Evolutionary conservation across 2,797 vertebrate species (phyloP), one percentile per base, ranked within the genome.

Genomic region (Anisognathus igniventris): DNA sequence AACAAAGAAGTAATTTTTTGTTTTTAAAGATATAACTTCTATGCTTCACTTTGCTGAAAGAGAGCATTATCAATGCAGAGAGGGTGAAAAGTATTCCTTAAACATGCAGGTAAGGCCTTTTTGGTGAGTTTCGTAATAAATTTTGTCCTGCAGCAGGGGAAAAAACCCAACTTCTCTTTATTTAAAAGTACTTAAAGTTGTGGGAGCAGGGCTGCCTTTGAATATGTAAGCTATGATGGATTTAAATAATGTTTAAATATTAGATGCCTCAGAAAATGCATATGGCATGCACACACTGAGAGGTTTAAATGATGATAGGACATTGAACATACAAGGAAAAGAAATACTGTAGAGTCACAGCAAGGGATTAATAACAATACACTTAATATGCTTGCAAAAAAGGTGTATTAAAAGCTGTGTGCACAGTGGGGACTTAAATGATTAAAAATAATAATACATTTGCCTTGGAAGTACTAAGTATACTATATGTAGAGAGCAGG

Each of bases 391-490:
- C 90, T 94, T 90, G 90, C 54, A 92, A 64, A 81, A 89, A 81
- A 86, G 35, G 77, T 60, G 76, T 74, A 88, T 96, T 95, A 70
- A 80, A 85, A 91, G 91, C 91, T 75, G 75, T 78, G 78, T 88
- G 82, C 90, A 75, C 81, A 76, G 82, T 76, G 72, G 93, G 87
- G 78, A 93, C 87, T 92, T 93, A 89, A 94, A 93, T 87, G 84
- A 89, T 93, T 91, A 79, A 78, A 95, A 95, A 85, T 91, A 86
- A 84, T 95, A 97, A 95, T 96, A 92, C 95, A 93, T 82, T 85
- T 93, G 94, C 92, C 93, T 91, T 76, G 45, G 73, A 96, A 88
- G 88, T 81, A 70, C 85, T 95, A 88, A 94, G 86, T 80, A 86
- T 72, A 68, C 65, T 57, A 37, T 93, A 75, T 75, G 33, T 37